phyloP scores from a whole-genome alignment of 2,888 invertebrate species.

The Scaptodrosophila latifasciaeformis region DNA sequence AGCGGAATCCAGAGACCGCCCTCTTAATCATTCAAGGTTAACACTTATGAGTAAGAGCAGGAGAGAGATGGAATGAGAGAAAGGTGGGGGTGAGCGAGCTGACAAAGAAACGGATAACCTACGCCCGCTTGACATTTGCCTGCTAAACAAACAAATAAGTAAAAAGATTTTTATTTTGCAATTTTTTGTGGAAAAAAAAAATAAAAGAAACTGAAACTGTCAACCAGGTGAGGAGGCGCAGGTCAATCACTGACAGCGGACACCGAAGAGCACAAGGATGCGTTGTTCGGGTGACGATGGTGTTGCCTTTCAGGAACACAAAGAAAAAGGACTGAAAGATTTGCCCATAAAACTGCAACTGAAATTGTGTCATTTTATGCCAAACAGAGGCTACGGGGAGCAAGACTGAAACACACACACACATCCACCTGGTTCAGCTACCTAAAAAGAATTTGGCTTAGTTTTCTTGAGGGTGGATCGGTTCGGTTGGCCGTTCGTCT shows the following conservation, averaged over 20 bases:
- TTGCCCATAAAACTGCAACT: constrained; percentile 54
- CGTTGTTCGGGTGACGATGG: constrained; percentile 29
- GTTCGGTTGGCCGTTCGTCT: constrained; percentile 15
- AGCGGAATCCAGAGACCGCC: constrained; percentile 38
- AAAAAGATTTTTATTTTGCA: no score
- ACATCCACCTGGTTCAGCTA: constrained; percentile 39
- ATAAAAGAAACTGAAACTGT: background rate
- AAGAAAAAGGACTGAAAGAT: constrained; percentile 21
- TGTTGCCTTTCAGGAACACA: constrained; percentile 58
- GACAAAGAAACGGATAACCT: constrained; percentile 52
- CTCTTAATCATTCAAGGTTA: constrained; percentile 42
- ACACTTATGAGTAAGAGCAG: constrained; percentile 44
- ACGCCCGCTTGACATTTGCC: constrained; percentile 66
- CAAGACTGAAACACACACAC: constrained; percentile 18
- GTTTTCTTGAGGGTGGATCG: no score
- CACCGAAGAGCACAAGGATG: constrained; percentile 20
- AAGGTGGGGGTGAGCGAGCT: constrained; percentile 42
- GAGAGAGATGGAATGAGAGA: constrained; percentile 10
- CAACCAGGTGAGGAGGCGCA: constrained; percentile 25
- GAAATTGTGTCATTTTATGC: constrained; percentile 73
- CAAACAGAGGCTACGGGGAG: constrained; percentile 21
- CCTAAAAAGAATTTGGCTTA: background rate
- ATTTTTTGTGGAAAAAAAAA: background rate
- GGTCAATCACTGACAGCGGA: constrained; percentile 41
- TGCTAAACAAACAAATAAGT: constrained; percentile 53